Conservation (phyloP, 2,113 vertebrate species). For the Tragelaphus imberbis region DNA sequence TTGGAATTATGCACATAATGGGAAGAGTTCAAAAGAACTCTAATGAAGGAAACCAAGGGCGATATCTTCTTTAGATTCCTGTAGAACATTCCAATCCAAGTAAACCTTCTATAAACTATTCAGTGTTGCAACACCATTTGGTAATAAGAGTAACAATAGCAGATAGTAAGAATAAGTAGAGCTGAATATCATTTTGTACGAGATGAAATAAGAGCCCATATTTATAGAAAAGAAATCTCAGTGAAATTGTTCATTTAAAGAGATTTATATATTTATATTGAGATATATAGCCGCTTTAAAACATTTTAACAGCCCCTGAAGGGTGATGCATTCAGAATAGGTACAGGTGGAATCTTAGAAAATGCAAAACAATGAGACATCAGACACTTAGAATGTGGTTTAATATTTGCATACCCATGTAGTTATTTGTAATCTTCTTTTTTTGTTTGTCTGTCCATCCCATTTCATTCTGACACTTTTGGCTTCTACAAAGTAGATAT, state of each 20-base stretch:
- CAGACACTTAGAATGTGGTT: background rate
- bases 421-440: background rate
- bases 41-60: background rate
- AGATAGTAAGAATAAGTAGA: background rate
- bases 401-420: background rate
- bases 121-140: background rate
- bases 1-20: background rate
- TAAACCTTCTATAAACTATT: background rate
- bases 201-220: background rate
- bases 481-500: background rate
- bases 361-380: background rate
- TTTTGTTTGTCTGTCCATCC: background rate
- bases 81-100: background rate
- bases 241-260: conserved; percentile 14
- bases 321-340: background rate
- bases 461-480: background rate
- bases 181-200: background rate
- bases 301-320: background rate
- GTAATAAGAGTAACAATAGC: background rate
- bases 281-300: background rate
- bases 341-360: background rate
- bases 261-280: conserved; percentile 17
- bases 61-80: background rate
- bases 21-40: background rate
- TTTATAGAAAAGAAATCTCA: background rate